Conservation (phyloP, 2,888 invertebrate genomes). For the Cantharis lateralis region DNA sequence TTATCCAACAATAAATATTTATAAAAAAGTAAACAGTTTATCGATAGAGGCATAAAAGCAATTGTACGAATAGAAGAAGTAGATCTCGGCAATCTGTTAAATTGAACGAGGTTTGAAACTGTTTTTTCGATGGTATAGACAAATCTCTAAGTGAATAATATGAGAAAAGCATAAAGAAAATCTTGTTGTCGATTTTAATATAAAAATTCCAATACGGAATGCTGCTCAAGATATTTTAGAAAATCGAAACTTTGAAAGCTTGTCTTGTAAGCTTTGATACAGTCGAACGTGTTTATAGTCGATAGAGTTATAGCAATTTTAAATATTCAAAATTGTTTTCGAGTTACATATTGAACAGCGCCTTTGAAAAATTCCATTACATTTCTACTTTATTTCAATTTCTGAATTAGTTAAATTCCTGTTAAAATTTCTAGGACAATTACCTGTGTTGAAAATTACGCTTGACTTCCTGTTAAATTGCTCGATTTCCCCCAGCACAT, state of each 20-base stretch:
- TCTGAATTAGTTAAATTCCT: not conserved
- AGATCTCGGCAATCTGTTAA: conserved; percentile 20
- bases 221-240: not conserved
- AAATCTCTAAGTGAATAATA: not conserved
- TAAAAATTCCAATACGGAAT: not conserved
- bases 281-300: not conserved
- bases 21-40: not conserved
- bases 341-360: not conserved
- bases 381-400: not conserved
- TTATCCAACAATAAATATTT: not conserved
- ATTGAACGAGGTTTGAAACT: conserved; percentile 13
- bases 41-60: conserved; percentile 11
- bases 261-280: conserved; percentile 6
- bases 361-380: not conserved
- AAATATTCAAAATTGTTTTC: not conserved
- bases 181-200: not conserved
- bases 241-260: not conserved
- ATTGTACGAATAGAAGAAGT: conserved; percentile 14
- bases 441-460: conserved; percentile 32
- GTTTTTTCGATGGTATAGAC: conserved; percentile 7
- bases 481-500: conserved; percentile 27
- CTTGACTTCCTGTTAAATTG: conserved; percentile 37
- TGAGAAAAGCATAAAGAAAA: not conserved
- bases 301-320: not conserved
- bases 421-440: conserved; percentile 13